Conservation (phyloP, 1,140 invertebrate genomes). For the Cylas formicarius region DNA sequence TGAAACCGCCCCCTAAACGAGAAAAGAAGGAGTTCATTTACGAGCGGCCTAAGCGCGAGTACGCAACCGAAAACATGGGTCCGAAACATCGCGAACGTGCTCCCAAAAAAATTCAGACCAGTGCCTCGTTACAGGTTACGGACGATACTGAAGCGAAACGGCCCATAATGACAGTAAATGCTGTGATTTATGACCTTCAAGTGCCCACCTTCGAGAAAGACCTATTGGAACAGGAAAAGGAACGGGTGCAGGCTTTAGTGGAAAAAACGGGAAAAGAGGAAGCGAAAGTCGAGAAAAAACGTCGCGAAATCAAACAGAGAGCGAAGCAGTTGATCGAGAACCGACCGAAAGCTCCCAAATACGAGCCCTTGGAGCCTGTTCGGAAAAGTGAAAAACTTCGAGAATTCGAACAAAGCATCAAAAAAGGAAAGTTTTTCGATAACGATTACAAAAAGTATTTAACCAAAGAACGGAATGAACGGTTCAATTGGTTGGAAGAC, state of each 20-base stretch:
- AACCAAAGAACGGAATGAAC: slow-evolving; percentile 22
- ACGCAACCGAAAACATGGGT: slow-evolving; percentile 36
- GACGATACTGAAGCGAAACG: slow-evolving; percentile 6
- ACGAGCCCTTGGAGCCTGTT: slow-evolving; percentile 37
- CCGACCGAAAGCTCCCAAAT: slow-evolving; percentile 25
- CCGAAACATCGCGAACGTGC: slow-evolving; percentile 31
- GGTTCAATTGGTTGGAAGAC: slow-evolving; percentile 35
- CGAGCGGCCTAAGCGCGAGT: slow-evolving; percentile 35
- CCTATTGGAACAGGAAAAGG: slow-evolving; percentile 34
- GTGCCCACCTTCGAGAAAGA: slow-evolving; percentile 35
- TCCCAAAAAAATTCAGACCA: slow-evolving; percentile 21
- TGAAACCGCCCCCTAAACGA: slow-evolving; percentile 28
- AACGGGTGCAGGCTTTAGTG: slow-evolving; percentile 33
- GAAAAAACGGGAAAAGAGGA: slow-evolving; percentile 37
- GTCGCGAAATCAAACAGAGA: slow-evolving; percentile 32
- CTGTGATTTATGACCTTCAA: slow-evolving; percentile 30
- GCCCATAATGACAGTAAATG: slow-evolving; percentile 7
- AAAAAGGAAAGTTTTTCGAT: slow-evolving; percentile 38
- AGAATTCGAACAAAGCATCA: slow-evolving; percentile 36
- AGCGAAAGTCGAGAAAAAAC: slow-evolving; percentile 29
- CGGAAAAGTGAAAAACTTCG: slow-evolving; percentile 36
- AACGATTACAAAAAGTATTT: slow-evolving; percentile 37
- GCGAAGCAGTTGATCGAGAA: slow-evolving; percentile 28
- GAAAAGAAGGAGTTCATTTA: slow-evolving; percentile 35
- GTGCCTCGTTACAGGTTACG: background rate